phyloP scores from a whole-genome alignment of 2,113 vertebrate genomes.

The Protobothrops flavoviridis region DNA sequence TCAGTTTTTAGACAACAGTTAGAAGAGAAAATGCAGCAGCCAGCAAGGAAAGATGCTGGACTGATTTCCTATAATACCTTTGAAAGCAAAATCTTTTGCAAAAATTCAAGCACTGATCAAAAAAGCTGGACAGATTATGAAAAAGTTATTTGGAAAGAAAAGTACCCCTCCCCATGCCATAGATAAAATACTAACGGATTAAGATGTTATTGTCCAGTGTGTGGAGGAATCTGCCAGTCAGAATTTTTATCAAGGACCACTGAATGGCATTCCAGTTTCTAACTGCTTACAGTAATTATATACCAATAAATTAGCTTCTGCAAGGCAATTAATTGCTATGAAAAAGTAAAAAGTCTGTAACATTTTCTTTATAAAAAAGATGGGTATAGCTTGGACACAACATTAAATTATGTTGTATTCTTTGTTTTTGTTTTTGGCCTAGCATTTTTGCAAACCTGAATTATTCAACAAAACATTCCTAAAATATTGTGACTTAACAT shows the following conservation, averaged over 20 bases:
- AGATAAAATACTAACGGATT: not conserved
- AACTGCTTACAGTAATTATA: not conserved
- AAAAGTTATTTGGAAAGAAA: not conserved
- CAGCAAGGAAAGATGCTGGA: not conserved
- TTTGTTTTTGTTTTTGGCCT: not conserved
- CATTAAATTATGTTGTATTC: not conserved
- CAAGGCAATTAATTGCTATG: not conserved
- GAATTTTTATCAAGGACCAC: not conserved
- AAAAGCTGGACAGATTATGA: constrained; percentile 18
- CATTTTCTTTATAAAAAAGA: not conserved
- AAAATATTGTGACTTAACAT: not conserved
- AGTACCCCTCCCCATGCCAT: not conserved
- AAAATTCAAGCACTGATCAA: not conserved
- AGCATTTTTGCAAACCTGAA: not conserved
- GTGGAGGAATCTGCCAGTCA: not conserved
- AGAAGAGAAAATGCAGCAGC: not conserved
- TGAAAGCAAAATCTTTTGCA: not conserved
- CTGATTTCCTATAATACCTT: rapidly evolving
- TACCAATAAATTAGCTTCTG: not conserved
- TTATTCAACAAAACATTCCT: not conserved
- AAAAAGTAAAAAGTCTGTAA: not conserved
- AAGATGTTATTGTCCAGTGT: not conserved
- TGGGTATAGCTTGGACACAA: not conserved
- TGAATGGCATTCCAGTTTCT: not conserved
- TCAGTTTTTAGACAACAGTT: not conserved